Evolutionary conservation across 1,140 invertebrate species (phyloP).

Genomic region (Drosophila orena): DNA sequence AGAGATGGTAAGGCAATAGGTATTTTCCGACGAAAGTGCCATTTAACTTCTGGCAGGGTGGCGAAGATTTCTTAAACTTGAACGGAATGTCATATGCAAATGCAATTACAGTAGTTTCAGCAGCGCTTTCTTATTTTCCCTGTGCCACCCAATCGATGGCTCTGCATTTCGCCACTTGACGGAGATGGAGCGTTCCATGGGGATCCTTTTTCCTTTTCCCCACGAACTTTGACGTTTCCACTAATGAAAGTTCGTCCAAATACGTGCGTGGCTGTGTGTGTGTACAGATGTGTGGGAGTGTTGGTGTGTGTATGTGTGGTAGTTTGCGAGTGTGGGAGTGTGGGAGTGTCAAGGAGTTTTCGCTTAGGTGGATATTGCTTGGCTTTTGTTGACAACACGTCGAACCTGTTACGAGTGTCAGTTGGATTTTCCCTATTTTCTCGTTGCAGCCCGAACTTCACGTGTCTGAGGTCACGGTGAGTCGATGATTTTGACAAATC

Average conservation of each 20-base stretch:
- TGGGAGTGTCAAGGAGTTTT: slow-evolving; percentile 41
- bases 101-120: slow-evolving; percentile 51
- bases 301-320: slow-evolving; percentile 18
- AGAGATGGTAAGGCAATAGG: background rate
- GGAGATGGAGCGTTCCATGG: background rate
- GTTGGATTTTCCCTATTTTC: slow-evolving; percentile 48
- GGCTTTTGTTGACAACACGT: slow-evolving; percentile 77
- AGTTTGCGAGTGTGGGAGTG: slow-evolving; percentile 29
- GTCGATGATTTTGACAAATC: slow-evolving; percentile 46
- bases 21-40: background rate
- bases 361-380: slow-evolving; percentile 48
- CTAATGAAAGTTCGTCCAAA: slow-evolving; percentile 70
- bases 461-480: slow-evolving; percentile 41
- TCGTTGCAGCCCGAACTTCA: slow-evolving; percentile 10
- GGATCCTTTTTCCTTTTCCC: slow-evolving; percentile 34
- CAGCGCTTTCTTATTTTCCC: slow-evolving; percentile 12
- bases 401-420: slow-evolving; percentile 70
- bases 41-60: background rate
- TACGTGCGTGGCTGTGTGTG: slow-evolving; percentile 16
- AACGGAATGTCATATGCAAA: slow-evolving; percentile 68
- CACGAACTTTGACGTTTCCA: slow-evolving; percentile 69
- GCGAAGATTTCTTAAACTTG: slow-evolving; percentile 5
- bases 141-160: slow-evolving; percentile 8
- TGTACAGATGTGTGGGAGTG: background rate
- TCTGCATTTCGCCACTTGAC: slow-evolving; percentile 4